Base-by-base conservation (phyloP, 2,888 invertebrate species). In the Formica aserva region DNA sequence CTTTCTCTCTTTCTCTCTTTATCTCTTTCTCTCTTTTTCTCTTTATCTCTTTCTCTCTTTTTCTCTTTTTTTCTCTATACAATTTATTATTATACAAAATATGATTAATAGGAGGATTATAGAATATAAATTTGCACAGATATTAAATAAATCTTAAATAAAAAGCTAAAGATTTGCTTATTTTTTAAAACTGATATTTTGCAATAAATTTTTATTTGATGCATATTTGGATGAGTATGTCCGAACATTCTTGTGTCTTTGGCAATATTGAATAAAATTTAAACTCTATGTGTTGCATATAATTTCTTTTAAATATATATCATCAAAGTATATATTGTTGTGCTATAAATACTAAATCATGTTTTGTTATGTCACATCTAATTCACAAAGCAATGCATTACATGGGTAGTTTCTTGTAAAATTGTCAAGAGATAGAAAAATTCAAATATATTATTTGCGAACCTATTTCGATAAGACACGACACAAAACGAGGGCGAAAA, bases 391-490 rank as follows among this genome's bases (percentile, higher is more conserved):
- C 5, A n/a, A 5, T 35, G 45, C 41, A 41, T 77, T 67, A 13
- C 65, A 35, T 38, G 13, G 13, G 13, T 15, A 69, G 6, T 69
- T 78, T 45, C 15, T 67, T 29, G 29, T 26, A 69, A 69, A 60
- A 45, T 45, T 57, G 45, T 45, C 9, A 18, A 67, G 29, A 57
- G 22, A 29, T 45, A 18, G 13, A n/a, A 4, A 22, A 78, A 71
- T 35, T 69, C 55, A 63, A 13, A 80, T 71, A 80, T 66, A 72
- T 55, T n/a, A 63, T 62, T 52, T 48, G 63, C 55, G 13, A 66
- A 55, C 45, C 66, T 80, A 67, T 82, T 69, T 85, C 32, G 80
- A 86, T 66, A 67, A 82, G 60, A 69, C 26, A 71, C 35, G 81
- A 26, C 78, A 62, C 69, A 71, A 22, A 52, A 60, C 32, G 52